These are phyloP conservation scores for Amblyteles armatorius DNA, from an alignment of 2,888 invertebrate species.

Conservation along the genomic window DNA sequence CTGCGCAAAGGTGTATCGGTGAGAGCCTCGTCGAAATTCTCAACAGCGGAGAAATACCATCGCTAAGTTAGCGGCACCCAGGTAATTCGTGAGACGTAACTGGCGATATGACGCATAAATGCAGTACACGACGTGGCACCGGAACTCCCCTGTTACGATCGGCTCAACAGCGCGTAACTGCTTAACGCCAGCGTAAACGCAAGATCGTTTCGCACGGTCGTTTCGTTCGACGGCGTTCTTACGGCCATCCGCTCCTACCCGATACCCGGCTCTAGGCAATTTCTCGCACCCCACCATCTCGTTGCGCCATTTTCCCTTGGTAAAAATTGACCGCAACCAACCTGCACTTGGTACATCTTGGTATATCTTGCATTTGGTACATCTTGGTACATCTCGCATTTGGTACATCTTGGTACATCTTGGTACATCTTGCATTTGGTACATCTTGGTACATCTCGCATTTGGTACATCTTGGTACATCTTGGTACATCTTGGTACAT, in stretches of 20 bases:
- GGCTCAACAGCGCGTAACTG: slow-evolving; percentile 75
- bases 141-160: slow-evolving; percentile 68
- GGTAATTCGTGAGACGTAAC: slow-evolving; percentile 73
- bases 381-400: neutral
- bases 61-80: slow-evolving; percentile 31
- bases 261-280: neutral
- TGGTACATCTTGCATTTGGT: neutral
- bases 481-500: too few species aligned
- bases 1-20: neutral
- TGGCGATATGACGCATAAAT: slow-evolving; percentile 72
- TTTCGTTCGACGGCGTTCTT: slow-evolving; percentile 55
- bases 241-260: slow-evolving; percentile 1
- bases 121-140: slow-evolving; percentile 55
- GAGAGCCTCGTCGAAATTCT: slow-evolving; percentile 44
- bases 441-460: neutral
- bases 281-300: slow-evolving; percentile 5
- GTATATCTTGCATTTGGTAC: too few species aligned
- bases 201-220: slow-evolving; percentile 68
- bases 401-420: too few species aligned
- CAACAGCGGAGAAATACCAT: slow-evolving; percentile 47
- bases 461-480: too few species aligned
- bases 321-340: neutral
- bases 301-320: slow-evolving; percentile 21
- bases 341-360: neutral
- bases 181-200: slow-evolving; percentile 73